phyloP scores from a whole-genome alignment of 2,113 vertebrate genomes.

The Sprattus sprattus region DNA sequence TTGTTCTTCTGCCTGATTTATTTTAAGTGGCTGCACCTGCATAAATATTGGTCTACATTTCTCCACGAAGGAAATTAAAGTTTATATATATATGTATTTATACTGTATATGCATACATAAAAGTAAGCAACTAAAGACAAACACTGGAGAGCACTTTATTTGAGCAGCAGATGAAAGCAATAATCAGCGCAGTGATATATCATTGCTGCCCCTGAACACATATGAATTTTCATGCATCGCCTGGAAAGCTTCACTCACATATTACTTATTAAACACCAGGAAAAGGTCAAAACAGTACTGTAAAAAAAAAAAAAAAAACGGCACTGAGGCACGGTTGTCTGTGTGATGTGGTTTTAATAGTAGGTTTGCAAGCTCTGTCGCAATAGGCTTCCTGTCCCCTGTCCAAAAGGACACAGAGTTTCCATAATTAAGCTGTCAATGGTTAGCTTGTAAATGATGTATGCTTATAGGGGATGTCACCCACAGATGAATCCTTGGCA shows the following conservation, averaged over 20 bases:
- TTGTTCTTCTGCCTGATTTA: neutral
- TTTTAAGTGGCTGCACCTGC: constrained; percentile 17
- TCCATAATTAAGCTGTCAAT: constrained; percentile 62
- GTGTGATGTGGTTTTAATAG: neutral
- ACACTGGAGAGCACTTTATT: neutral
- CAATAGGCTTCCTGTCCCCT: constrained; percentile 51
- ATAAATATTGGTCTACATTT: constrained; percentile 25
- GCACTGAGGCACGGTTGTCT: neutral
- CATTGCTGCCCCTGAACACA: neutral
- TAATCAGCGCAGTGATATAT: neutral
- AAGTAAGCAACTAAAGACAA: neutral
- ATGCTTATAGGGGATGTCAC: constrained; percentile 54
- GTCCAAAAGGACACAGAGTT: constrained; percentile 50
- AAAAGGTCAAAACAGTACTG: neutral
- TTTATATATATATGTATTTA: neutral
- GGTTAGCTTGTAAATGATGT: constrained; percentile 60
- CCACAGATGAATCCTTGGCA: constrained; percentile 49
- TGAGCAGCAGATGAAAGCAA: neutral
- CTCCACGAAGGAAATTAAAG: neutral
- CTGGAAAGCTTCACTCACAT: neutral
- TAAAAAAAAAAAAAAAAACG: neutral
- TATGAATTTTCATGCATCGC: neutral
- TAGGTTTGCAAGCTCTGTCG: neutral
- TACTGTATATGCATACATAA: neutral
- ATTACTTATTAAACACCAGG: neutral